Base-by-base conservation (phyloP, 2,888 invertebrate genomes). In the Alsophila aescularia region DNA sequence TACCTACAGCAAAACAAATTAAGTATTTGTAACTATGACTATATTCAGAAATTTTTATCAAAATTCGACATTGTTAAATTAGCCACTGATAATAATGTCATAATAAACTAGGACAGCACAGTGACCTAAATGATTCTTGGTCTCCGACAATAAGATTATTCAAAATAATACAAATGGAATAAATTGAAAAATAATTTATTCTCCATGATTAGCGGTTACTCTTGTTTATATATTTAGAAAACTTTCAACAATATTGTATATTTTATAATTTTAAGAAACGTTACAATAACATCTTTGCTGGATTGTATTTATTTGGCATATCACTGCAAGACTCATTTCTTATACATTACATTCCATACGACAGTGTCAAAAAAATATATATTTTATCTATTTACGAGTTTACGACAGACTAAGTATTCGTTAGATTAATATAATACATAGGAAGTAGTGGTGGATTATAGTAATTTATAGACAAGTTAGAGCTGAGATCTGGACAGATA, bases 161-260 rank as follows among this genome's bases (percentile, higher is more conserved):
- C 7, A 24, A 75, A 88, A 86, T 83, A 72, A 81, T 84, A 87
- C 77, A 71, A 79, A 69, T 68, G 53, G 8, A 62, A 39, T 90
- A 85, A 83, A 83, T 90, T 90, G 85, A 90, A 91, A 90, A 91
- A 90, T 90, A 90, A 87, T 90, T 91, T 90, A 89, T 89, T 90
- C 80, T 86, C 77, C 87, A 84, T 83, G 87, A 88, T 90, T 88
- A 85, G 79, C 86, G 78, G 82, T 84, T 89, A 83, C 74, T 85
- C 75, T 81, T 76, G 79, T 85, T 56, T 87, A 90, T 85, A 90
- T 90, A 90, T 90, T 90, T 90, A 89, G 89, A 90, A 91, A 90
- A 89, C 77, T 69, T 86, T 90, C 88, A 90, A 91, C 91, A 90
- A 89, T 90, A 84, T 85, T 90, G 88, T 90, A 90, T 88, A 90